Base-by-base conservation (phyloP, 1,140 invertebrate genomes). In the Drosophila sechellia region DNA sequence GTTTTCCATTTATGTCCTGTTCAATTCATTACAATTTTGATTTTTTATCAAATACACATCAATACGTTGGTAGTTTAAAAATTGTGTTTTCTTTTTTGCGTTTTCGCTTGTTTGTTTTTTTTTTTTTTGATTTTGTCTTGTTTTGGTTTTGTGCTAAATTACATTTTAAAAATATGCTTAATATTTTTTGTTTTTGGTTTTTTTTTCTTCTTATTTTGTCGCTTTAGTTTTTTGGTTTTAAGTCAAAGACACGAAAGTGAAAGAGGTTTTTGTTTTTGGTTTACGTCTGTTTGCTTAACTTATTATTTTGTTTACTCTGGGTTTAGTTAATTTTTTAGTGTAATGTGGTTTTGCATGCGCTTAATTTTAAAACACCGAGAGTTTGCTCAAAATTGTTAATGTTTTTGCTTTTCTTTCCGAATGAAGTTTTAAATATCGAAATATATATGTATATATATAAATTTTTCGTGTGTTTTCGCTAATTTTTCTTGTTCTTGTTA, bases 201-300 rank as follows among this genome's bases (percentile, higher is more conserved):
- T 58, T 58, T 66, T 79, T 74, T 70, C 53, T 70, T 54, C 45
- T 79, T 57, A 35, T 60, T 17, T 48, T 74, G 70, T 61, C 56
- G 64, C 68, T 71, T 73, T 55, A 70, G 52, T 48, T 80, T 81
- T 80, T 78, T 77, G 61, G 69, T 77, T 75, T 83, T 91, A 77
- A 90, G 85, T 92, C 87, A 92, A 92, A 92, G 91, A 92, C 91
- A 92, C 91, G 91, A 92, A 92, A 92, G 90, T 92, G 90, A 92
- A 92, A 92, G 90, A 92, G 90, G 87, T 91, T 92, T 84, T 83
- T 71, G 83, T 79, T 87, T 87, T 86, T 79, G 75, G 79, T 81
- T 81, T 86, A 81, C 78, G 74, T 86, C 78, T 81, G 83, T 71
- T 86, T 55, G 49, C 83, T 87, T 87, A 87, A 87, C 66, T 77